These are phyloP conservation scores for Patella ulyssiponensis DNA, from an alignment of 2,888 invertebrate species.

Conservation along the genomic window DNA sequence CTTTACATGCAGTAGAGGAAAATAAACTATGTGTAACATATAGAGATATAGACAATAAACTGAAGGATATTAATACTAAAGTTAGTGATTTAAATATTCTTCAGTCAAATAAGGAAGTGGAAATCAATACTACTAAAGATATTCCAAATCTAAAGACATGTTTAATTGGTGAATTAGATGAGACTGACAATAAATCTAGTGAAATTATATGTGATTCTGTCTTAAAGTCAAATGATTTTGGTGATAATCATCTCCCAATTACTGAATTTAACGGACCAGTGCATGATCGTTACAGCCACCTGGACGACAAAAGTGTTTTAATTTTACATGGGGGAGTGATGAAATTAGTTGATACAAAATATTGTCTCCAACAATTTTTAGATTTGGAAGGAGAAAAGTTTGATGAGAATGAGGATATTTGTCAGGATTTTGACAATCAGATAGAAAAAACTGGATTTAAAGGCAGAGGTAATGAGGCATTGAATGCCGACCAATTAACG, in stretches of 20 bases:
- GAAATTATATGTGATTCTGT: not conserved
- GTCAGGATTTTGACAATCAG: not conserved
- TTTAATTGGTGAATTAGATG: not conserved
- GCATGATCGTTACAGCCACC: not conserved
- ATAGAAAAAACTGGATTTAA: not conserved
- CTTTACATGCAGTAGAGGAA: not conserved
- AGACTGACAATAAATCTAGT: not conserved
- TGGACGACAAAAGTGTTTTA: not conserved
- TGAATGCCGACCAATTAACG: not conserved
- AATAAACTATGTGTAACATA: not conserved
- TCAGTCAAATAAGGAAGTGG: not conserved
- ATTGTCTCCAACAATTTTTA: not conserved
- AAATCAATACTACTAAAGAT: not conserved
- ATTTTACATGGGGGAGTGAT: not conserved
- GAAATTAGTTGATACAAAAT: not conserved
- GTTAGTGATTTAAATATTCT: not conserved
- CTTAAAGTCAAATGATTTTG: not conserved
- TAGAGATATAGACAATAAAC: not conserved
- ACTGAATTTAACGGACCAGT: not conserved
- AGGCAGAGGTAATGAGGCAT: not conserved
- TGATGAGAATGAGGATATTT: not conserved
- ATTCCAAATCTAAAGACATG: not conserved
- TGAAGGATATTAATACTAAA: not conserved
- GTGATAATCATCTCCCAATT: not conserved
- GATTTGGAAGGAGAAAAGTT: not conserved